Base-by-base conservation (phyloP, 2,113 vertebrate genomes). In the Eubucco bourcierii region DNA sequence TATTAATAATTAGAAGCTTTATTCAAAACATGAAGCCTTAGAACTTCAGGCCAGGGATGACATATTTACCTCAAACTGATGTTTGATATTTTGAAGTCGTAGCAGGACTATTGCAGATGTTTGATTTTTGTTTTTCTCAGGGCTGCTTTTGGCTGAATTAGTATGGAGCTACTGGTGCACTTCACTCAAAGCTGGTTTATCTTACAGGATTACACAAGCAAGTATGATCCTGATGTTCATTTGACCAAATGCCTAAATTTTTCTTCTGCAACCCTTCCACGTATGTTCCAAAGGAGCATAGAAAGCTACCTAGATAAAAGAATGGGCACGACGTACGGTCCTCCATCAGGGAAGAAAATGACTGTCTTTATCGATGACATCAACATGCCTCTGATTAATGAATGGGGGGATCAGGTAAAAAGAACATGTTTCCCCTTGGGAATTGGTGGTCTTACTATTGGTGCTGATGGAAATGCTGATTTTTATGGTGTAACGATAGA, bases 381-480 rank as follows among this genome's bases (percentile, higher is more conserved):
- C 95, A 98, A 98, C 95, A 98, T 98, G 98, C 98, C 98, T 34
- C 76, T 98, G n/a, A 98, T 98, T 94, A 98, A 98, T 72, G 98
- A 98, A 80, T 98, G 98, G 98, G 98, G 98, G 13, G 98, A 98
- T 94, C 98, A 98, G 98, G 98, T 98, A 85, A 90, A 95, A 80
- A 31, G 39, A 58, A 71, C 56, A 73, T 12, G 20, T 34, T 87
- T 41, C 41, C 12, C 29, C 74, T 50, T 77, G 37, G 31, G 34
- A 81, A 28, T 3, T 50, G 17, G 8, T 77, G 34, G 15, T 80
- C 27, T 76, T 71, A 47, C 12, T 9, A 12, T 71, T 87, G 53
- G 19, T 77, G 46, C 21, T 82, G 34, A 55, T 70, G 66, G 34
- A 75, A 76, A 50, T 64, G 31, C 5, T 84, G n/a, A 59, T 75